Percentiles rank a stretch among this genome's conserved stretches.
Evolutionary conservation across 1,140 invertebrate genomes (phyloP).

Genomic region (Sweltsa coloradensis): DNA sequence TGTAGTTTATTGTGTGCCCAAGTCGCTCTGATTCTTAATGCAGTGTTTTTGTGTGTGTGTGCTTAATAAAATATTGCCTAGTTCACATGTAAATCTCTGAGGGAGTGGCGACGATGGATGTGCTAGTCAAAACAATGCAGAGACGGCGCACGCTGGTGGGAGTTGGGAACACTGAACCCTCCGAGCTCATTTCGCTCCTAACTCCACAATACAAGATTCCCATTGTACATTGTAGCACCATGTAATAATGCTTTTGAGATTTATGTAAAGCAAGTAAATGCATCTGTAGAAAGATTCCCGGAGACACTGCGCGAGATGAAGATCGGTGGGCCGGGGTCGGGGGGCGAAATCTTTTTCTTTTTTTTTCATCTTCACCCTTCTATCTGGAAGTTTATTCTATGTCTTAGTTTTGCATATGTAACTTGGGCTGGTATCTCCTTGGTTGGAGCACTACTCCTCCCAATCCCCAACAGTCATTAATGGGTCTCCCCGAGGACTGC

Average conservation of each 20-base stretch:
- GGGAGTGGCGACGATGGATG: background rate
- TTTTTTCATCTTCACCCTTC: constrained; percentile 4
- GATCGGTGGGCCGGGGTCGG: constrained; percentile 2
- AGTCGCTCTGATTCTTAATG: no score
- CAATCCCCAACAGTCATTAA: constrained; percentile 16
- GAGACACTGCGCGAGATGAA: constrained; percentile 4
- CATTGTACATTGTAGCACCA: background rate
- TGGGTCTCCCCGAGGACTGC: constrained; percentile 12
- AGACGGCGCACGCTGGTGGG: background rate
- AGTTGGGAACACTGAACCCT: constrained; percentile 9
- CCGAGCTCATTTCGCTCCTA: constrained; percentile 12
- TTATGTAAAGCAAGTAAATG: constrained; percentile 15
- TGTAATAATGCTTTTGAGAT: constrained; percentile 8
- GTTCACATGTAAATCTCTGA: constrained; percentile 2
- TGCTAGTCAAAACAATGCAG: constrained; percentile 3
- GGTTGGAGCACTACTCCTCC: constrained; percentile 2
- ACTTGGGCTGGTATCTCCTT: constrained; percentile 8
- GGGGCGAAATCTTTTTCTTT: background rate
- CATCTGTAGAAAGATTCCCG: constrained; percentile 8
- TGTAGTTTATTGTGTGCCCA: no score
- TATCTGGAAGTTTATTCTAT: background rate
- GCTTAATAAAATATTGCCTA: background rate
- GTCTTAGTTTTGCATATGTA: constrained; percentile 12
- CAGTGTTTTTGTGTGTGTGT: no score
- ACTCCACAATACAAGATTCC: constrained; percentile 5